Evolutionary conservation across 2,888 invertebrate species (phyloP).

Genomic region (Agriotes lineatus): DNA sequence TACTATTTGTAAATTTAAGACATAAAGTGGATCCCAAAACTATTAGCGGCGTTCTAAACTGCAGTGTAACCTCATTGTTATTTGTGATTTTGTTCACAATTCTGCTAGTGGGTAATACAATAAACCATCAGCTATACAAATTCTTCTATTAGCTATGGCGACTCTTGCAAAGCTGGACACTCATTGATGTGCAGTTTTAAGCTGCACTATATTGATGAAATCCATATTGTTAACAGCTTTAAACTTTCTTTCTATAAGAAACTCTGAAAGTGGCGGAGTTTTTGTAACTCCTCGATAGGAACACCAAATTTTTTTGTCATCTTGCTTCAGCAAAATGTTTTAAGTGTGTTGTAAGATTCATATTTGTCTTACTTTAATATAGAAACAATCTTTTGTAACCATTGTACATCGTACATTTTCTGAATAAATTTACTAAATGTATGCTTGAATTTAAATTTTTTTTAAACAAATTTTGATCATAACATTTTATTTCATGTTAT

Average conservation of each 20-base stretch:
- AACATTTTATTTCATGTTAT: no score
- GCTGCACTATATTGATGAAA: not conserved
- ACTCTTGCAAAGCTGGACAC: no score
- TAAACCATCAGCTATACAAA: not conserved
- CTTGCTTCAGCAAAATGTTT: no score
- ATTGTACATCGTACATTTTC: no score
- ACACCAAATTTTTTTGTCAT: constrained; percentile 4
- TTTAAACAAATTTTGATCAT: no score
- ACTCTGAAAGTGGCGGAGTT: not conserved
- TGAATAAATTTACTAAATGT: no score
- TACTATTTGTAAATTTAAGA: not conserved
- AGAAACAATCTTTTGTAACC: no score
- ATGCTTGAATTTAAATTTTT: no score
- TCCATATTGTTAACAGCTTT: not conserved
- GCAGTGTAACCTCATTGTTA: not conserved
- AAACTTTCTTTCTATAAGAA: not conserved
- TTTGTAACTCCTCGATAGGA: not conserved
- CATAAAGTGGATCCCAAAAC: no score
- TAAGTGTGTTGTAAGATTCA: no score
- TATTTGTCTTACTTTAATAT: no score
- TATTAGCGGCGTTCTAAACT: not conserved
- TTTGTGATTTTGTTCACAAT: not conserved
- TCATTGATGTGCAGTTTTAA: not conserved
- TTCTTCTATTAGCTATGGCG: no score
- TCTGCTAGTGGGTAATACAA: not conserved